A percentile compares a stretch with the other conserved stretches of the same genome.
These are phyloP conservation scores for Cylas formicarius DNA, from an alignment of 1,140 invertebrate genomes.

Conservation along the genomic window DNA sequence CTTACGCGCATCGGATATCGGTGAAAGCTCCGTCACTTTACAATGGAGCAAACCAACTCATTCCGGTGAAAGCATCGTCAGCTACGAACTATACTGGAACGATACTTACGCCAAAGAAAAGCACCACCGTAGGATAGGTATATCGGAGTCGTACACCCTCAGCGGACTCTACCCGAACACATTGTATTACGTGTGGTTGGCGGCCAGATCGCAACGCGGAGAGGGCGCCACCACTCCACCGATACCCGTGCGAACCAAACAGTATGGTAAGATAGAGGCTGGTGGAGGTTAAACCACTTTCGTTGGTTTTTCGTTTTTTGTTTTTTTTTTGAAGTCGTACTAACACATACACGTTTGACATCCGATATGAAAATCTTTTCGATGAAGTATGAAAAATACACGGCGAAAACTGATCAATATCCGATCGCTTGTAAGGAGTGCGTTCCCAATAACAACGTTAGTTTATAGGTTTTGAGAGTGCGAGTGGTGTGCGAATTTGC, in stretches of 20 bases:
- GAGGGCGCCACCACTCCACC: conserved; percentile 93
- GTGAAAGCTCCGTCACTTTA: conserved; percentile 76
- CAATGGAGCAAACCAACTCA: conserved; percentile 86
- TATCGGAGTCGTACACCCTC: conserved; percentile 78
- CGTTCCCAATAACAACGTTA: too few species aligned
- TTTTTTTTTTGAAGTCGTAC: not conserved
- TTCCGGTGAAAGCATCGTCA: conserved; percentile 85
- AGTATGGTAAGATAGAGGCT: conserved; percentile 81
- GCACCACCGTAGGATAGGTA: conserved; percentile 65
- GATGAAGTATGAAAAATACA: too few species aligned
- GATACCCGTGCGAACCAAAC: conserved; percentile 87
- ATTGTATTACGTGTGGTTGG: conserved; percentile 91
- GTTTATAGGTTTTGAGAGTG: conserved; percentile 27
- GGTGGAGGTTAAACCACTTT: not conserved
- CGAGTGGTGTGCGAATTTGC: conserved; percentile 22
- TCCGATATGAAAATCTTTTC: conserved; percentile 10
- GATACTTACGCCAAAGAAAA: conserved; percentile 83
- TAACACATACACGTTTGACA: conserved; percentile 25
- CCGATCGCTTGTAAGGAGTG: too few species aligned
- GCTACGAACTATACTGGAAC: conserved; percentile 96
- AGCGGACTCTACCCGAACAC: conserved; percentile 90
- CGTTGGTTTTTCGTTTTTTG: conserved; percentile 3
- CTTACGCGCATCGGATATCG: conserved; percentile 72
- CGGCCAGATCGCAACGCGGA: conserved; percentile 82
- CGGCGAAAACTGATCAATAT: too few species aligned